Base-by-base conservation (phyloP, 2,113 vertebrate genomes). In the Phyllostomus discolor region DNA sequence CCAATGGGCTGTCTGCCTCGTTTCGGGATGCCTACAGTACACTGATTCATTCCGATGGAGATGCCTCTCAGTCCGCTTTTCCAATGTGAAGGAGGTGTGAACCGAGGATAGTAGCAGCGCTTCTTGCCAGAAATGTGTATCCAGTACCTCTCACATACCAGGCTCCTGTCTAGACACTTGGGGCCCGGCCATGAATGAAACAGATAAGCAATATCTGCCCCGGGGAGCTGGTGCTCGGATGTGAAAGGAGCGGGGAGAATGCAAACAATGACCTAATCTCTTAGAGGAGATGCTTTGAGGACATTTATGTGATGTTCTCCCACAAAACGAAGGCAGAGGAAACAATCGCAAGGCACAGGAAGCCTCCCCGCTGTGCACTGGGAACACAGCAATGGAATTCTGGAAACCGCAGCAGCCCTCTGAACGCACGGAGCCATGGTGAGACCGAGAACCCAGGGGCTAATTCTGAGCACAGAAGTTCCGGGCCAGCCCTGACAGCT, bases 341-440 rank as follows among this genome's bases (percentile, higher is more conserved):
- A 69, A 43, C 41, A 20, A 38, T 19, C 22, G 15, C 35, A 80
- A 81, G 72, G 52, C 41, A 54, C 72, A 69, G 38, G 26, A 35
- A 81, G 66, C 82, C 5, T 0, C 33, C 26, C 38, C 64, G 52
- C 81, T 62, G 28, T 10, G 67, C 54, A 28, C 10, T 28, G 7
- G 52, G 41, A 62, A 72, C 80, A 43, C 1, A 11, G 48, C 22
- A 1, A 4, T 41, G 28, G 35, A 28, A 46, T 75, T 93, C 52
- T 35, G 46, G 38, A 93, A 93, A 46, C 54, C 50, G 31, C 4
- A 26, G 41, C 16, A 17, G 46, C 10, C 16, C 35, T 28, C 10
- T 31, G 38, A 81, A 81, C 0, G 2, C 4, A 5, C 0, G 11
- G 24, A 33, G 22, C 35, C 35, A 4, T 28, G 38, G 3, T 0